phyloP scores from a whole-genome alignment of 2,797 vertebrate species.

The Gymnothorax reevesii region DNA sequence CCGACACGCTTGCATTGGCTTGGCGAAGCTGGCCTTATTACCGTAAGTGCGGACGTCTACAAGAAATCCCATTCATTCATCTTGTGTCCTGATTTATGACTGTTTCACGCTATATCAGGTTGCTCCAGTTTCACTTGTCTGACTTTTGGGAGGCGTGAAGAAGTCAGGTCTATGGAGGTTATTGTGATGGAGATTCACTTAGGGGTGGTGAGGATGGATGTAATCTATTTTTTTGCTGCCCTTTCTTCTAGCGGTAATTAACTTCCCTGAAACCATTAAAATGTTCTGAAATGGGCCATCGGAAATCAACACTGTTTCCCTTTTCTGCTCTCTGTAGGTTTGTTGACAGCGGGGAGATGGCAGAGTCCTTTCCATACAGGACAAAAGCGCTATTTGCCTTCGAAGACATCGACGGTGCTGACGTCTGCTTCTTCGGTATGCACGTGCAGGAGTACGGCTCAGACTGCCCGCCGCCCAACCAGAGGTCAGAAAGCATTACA shows the following conservation, averaged over 20 bases:
- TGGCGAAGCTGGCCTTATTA: too few species aligned
- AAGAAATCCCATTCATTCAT: too few species aligned
- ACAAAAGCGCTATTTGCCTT: slow-evolving; percentile 98
- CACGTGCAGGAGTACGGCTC: slow-evolving; percentile 98
- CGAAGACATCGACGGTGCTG: slow-evolving; percentile 93
- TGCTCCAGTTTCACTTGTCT: neutral
- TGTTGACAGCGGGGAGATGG: slow-evolving; percentile 97
- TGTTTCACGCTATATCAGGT: too few species aligned
- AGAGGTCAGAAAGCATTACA: slow-evolving; percentile 75
- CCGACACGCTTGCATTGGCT: too few species aligned
- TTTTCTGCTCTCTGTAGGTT: slow-evolving; percentile 72
- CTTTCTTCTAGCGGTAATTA: too few species aligned
- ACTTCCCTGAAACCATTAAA: neutral
- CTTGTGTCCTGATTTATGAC: too few species aligned
- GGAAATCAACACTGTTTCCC: too few species aligned
- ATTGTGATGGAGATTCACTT: neutral
- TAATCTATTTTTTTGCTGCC: neutral
- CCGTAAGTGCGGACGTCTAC: too few species aligned
- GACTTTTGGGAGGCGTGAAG: neutral
- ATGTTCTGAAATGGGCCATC: too few species aligned
- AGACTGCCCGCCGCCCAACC: slow-evolving; percentile 95
- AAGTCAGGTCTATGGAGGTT: neutral
- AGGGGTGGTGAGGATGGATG: neutral
- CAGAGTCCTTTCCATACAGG: slow-evolving; percentile 94
- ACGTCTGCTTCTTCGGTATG: slow-evolving; percentile 98